phyloP scores from a whole-genome alignment of 2,888 invertebrate species.

The Aromia moschata region DNA sequence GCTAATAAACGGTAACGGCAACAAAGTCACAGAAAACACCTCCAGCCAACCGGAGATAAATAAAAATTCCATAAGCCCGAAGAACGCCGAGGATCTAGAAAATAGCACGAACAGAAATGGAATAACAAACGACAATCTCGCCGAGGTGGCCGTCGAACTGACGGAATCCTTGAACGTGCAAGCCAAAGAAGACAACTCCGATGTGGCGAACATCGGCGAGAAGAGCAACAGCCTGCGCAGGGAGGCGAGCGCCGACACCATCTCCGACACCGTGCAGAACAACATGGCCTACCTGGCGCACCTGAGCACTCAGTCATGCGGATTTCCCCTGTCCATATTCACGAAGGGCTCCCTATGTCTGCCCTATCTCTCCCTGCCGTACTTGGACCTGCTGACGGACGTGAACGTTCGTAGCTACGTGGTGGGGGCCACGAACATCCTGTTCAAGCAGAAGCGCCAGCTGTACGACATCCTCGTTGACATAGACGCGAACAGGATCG shows the following conservation, averaged over 20 bases:
- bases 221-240: constrained; percentile 69
- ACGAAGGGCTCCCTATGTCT: constrained; percentile 81
- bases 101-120: constrained; percentile 45
- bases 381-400: constrained; percentile 90
- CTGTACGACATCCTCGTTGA: constrained; percentile 93
- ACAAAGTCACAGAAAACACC: constrained; percentile 31
- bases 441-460: constrained; percentile 95
- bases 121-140: constrained; percentile 38
- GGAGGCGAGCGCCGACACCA: constrained; percentile 74
- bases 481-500: constrained; percentile 79
- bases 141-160: constrained; percentile 58
- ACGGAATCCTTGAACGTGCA: constrained; percentile 57
- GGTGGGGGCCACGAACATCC: constrained; percentile 97
- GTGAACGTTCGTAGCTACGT: constrained; percentile 86
- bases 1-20: constrained; percentile 27
- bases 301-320: constrained; percentile 78
- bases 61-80: constrained; percentile 2
- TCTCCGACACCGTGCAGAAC: constrained; percentile 69
- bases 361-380: constrained; percentile 95
- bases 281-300: constrained; percentile 72
- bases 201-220: constrained; percentile 38
- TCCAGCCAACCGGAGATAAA: constrained; percentile 14
- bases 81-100: constrained; percentile 23
- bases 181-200: constrained; percentile 24
- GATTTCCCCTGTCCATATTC: constrained; percentile 75